phyloP scores from a whole-genome alignment of 2,113 vertebrate species.

The Hippocampus barbouri region DNA sequence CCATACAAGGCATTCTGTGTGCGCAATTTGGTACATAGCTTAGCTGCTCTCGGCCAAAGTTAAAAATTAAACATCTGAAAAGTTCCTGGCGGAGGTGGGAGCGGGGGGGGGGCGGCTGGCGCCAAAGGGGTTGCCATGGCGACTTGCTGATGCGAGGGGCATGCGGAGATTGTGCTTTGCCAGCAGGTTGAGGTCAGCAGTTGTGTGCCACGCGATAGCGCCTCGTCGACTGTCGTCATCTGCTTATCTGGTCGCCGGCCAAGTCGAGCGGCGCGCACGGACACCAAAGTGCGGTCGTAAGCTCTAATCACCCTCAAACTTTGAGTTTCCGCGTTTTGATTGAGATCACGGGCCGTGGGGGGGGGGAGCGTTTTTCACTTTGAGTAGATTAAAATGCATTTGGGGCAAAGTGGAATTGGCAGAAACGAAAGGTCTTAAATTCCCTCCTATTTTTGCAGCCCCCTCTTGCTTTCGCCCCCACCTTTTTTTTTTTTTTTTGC shows the following conservation, averaged over 20 bases:
- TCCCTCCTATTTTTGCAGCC: conserved; percentile 5
- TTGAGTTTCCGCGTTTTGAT: conserved; percentile 21
- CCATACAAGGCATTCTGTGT: conserved; percentile 41
- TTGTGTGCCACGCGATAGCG: conserved; percentile 13
- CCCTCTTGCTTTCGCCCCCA: neutral
- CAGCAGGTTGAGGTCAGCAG: conserved; percentile 46
- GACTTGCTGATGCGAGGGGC: conserved; percentile 37
- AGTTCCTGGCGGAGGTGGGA: neutral
- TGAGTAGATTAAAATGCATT: conserved; percentile 34
- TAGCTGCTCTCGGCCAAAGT: neutral
- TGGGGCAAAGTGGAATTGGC: conserved; percentile 15
- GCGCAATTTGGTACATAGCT: neutral
- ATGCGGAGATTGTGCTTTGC: conserved; percentile 35
- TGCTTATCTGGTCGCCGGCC: neutral
- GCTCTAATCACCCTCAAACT: neutral
- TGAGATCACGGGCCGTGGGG: conserved; percentile 14
- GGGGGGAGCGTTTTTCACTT: conserved; percentile 6
- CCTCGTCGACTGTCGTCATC: conserved; percentile 16
- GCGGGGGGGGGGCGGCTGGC: neutral
- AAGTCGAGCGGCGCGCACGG: neutral
- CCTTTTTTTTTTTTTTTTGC: neutral
- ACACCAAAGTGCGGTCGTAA: neutral
- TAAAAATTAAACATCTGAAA: neutral
- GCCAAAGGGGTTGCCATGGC: conserved; percentile 16
- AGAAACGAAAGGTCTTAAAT: conserved; percentile 21